Conservation (phyloP, 2,888 invertebrate genomes). For the Serrognathus titanus region DNA sequence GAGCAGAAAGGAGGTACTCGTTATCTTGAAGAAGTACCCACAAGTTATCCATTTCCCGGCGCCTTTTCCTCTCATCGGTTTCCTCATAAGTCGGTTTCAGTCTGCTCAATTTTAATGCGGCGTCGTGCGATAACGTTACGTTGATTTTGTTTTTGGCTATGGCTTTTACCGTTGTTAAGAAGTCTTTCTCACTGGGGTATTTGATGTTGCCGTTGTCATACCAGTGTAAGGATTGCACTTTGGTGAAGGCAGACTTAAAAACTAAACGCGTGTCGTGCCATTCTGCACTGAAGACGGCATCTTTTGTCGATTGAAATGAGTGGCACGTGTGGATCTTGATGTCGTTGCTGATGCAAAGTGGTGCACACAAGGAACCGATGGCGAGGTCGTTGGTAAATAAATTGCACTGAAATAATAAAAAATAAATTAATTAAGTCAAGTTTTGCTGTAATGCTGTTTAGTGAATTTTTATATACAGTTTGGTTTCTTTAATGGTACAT, state of each 20-base stretch:
- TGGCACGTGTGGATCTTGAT: slow-evolving; percentile 59
- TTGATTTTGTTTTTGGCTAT: slow-evolving; percentile 55
- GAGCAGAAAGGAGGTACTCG: slow-evolving; percentile 61
- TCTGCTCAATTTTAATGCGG: slow-evolving; percentile 51
- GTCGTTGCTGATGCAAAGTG: slow-evolving; percentile 56
- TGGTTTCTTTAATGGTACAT: no score
- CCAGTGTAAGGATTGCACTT: slow-evolving; percentile 49
- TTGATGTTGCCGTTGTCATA: slow-evolving; percentile 49
- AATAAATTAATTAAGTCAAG: background rate
- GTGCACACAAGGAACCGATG: slow-evolving; percentile 61
- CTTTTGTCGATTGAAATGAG: slow-evolving; percentile 59
- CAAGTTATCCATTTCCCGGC: slow-evolving; percentile 58
- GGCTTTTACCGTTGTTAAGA: slow-evolving; percentile 52
- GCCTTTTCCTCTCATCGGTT: slow-evolving; percentile 43
- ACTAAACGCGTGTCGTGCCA: slow-evolving; percentile 58
- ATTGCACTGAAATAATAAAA: slow-evolving; percentile 53
- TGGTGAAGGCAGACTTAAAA: slow-evolving; percentile 54
- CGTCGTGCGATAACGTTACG: slow-evolving; percentile 51
- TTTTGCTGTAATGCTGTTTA: no score
- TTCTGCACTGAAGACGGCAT: slow-evolving; percentile 58
- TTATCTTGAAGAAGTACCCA: slow-evolving; percentile 64
- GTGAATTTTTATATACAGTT: no score
- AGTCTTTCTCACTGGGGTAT: slow-evolving; percentile 55
- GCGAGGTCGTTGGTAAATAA: slow-evolving; percentile 54
- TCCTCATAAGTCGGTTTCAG: slow-evolving; percentile 51